A percentile compares a stretch with the other conserved stretches of the same genome.
These are phyloP conservation scores for Pyxicephalus adspersus DNA, from an alignment of 2,113 vertebrate species.

Conservation along the genomic window DNA sequence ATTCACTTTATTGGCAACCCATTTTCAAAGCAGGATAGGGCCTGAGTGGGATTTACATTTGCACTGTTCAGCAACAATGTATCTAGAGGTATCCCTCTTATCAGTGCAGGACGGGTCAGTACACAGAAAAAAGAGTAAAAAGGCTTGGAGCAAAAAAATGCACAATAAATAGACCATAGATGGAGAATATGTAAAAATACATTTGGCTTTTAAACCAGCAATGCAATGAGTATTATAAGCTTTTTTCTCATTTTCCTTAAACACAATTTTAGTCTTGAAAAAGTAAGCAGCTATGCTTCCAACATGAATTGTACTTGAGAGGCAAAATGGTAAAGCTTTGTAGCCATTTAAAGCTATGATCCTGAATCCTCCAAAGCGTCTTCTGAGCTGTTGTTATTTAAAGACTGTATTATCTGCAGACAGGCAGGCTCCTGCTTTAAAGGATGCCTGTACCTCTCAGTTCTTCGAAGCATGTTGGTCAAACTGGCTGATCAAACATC, in stretches of 20 bases:
- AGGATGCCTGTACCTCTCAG: slow-evolving; percentile 30
- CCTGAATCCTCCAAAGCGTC: slow-evolving; percentile 39
- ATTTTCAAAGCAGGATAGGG: no score
- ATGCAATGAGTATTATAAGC: not conserved
- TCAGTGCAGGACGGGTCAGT: no score
- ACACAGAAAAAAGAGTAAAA: no score
- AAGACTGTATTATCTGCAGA: slow-evolving; percentile 50
- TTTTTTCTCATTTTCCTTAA: not conserved
- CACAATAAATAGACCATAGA: no score
- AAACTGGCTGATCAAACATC: slow-evolving; percentile 51
- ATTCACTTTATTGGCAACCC: no score
- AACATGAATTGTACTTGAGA: slow-evolving; percentile 16
- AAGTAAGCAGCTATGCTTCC: slow-evolving; percentile 15
- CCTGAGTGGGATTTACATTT: no score
- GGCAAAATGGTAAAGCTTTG: slow-evolving; percentile 47
- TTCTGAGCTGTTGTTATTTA: slow-evolving; percentile 47
- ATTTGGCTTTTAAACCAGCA: no score
- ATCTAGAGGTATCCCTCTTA: no score
- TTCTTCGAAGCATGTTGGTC: slow-evolving; percentile 52
- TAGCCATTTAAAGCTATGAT: slow-evolving; percentile 45
- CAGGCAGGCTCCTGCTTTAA: slow-evolving; percentile 39
- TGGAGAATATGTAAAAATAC: no score
- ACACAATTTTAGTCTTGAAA: not conserved
- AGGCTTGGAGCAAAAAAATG: no score
- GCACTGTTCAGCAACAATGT: no score